Percentiles rank a stretch among this genome's conserved stretches.
Conservation (phyloP, 2,113 vertebrate genomes). For the Brachypteracias leptosomus region DNA sequence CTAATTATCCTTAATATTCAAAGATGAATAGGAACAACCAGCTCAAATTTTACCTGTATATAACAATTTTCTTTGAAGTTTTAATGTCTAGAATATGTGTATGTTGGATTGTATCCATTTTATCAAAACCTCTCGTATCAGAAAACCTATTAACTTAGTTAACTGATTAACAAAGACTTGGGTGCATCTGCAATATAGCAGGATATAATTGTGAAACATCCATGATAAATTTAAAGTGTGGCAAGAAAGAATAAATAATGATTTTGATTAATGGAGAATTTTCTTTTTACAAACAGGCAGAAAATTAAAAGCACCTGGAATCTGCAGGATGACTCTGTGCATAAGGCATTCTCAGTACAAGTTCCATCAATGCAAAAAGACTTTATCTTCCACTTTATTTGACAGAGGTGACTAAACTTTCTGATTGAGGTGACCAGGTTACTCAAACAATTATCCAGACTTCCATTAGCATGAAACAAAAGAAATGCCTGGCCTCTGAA, state of each 20-base stretch:
- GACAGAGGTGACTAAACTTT: constrained; percentile 50
- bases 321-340: background rate
- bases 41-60: background rate
- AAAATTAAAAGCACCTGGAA: constrained; percentile 38
- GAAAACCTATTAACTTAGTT: background rate
- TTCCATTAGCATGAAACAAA: constrained; percentile 48
- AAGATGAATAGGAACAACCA: background rate
- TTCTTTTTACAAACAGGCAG: background rate
- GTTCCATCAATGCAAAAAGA: background rate
- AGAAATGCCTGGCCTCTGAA: background rate
- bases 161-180: background rate
- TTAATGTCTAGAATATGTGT: background rate
- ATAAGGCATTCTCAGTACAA: background rate
- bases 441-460: constrained; percentile 50
- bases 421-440: constrained; percentile 49
- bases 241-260: background rate
- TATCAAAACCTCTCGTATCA: background rate
- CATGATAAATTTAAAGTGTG: background rate
- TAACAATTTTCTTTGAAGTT: background rate
- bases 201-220: background rate
- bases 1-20: background rate
- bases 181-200: background rate
- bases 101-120: background rate
- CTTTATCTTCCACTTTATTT: constrained; percentile 35
- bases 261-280: background rate